Evolutionary conservation across 2,888 invertebrate genomes (phyloP).

Genomic region (Eulithis prunata): DNA sequence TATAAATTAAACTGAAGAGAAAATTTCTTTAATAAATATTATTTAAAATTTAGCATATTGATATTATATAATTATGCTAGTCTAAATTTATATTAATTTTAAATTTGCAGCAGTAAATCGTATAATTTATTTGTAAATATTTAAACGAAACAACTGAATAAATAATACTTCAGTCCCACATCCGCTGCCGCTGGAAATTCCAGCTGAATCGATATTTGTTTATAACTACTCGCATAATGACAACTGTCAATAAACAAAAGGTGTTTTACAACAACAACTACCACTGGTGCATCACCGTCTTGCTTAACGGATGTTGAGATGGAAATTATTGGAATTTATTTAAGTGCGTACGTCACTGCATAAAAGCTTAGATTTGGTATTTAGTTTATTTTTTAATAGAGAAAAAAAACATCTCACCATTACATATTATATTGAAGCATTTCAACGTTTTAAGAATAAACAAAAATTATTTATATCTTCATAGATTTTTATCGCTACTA

Average conservation of each 20-base stretch:
- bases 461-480: background rate
- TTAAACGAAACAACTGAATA: background rate
- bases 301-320: conserved; percentile 1
- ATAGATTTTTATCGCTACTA: background rate
- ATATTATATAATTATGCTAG: too few relatives aligned
- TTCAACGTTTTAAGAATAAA: too few relatives aligned
- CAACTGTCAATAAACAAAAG: conserved; percentile 48
- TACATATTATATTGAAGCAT: too few relatives aligned
- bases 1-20: too few relatives aligned
- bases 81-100: too few relatives aligned
- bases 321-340: background rate
- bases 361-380: too few relatives aligned
- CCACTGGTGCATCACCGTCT: conserved; percentile 35
- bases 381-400: too few relatives aligned
- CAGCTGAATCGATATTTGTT: conserved; percentile 40
- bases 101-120: background rate
- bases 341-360: background rate
- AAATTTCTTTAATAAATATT: too few relatives aligned
- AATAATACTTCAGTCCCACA: conserved; percentile 15
- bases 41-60: too few relatives aligned
- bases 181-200: conserved; percentile 27
- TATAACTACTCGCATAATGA: conserved; percentile 27
- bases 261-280: conserved; percentile 44
- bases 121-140: background rate
- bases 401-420: too few relatives aligned